A percentile compares a stretch with the other conserved stretches of the same genome.
Conservation (phyloP, 2,113 vertebrate species). For the Chaetodon auriga region DNA sequence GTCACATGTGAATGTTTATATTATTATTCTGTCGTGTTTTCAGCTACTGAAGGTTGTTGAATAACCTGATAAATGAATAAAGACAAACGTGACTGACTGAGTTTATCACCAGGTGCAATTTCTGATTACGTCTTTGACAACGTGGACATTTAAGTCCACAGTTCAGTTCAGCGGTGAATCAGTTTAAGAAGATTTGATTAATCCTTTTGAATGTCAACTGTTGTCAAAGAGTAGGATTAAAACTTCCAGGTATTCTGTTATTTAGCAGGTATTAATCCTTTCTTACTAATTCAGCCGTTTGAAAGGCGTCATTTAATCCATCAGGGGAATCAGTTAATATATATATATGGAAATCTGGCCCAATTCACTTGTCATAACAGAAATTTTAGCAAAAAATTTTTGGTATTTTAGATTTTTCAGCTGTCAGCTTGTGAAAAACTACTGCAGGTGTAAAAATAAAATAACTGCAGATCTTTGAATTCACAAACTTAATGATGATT, state of each 20-base stretch:
- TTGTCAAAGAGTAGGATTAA: slow-evolving; percentile 61
- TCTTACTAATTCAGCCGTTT: neutral
- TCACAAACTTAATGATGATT: too few relatives aligned
- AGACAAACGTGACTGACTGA: neutral
- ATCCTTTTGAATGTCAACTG: slow-evolving; percentile 72
- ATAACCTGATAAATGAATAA: neutral
- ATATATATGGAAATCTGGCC: neutral
- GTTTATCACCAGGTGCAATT: neutral
- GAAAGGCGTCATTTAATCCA: neutral
- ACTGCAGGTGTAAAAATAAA: too few relatives aligned
- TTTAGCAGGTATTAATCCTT: neutral
- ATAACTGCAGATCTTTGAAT: too few relatives aligned
- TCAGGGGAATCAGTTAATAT: too few relatives aligned
- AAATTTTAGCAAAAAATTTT: neutral
- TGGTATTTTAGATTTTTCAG: neutral
- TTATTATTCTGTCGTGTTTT: neutral
- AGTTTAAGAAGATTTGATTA: slow-evolving; percentile 63
- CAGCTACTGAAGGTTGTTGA: neutral
- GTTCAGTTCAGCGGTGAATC: slow-evolving; percentile 48
- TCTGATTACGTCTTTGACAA: neutral
- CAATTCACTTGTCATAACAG: neutral
- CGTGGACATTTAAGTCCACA: neutral
- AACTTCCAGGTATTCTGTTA: slow-evolving; percentile 36
- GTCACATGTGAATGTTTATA: neutral
- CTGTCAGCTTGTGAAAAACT: neutral